Percentiles rank a stretch among this genome's conserved stretches.
Conservation (phyloP, 2,797 vertebrate species). For the Dermochelys coriacea region DNA sequence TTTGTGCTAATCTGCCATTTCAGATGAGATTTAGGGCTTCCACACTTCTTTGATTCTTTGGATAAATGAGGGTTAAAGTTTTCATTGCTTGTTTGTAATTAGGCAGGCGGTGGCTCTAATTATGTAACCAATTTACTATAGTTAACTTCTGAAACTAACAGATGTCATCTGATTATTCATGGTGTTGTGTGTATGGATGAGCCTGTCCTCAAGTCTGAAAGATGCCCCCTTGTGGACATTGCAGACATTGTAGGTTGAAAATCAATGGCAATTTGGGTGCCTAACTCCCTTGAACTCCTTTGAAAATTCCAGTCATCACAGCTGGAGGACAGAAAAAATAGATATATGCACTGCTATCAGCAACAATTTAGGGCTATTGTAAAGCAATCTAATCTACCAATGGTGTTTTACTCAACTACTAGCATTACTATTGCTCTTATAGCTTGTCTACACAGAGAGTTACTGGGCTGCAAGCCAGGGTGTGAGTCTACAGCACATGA, state of each 20-base stretch:
- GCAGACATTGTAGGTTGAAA: conserved; percentile 15
- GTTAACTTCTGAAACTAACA: conserved; percentile 55
- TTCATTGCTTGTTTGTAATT: conserved; percentile 51
- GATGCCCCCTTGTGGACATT: not conserved
- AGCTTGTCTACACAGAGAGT: no score
- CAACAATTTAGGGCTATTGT: not conserved
- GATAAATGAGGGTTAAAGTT: conserved; percentile 39
- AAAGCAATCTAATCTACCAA: conserved; percentile 17
- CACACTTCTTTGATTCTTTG: conserved; percentile 39
- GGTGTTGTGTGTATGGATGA: conserved; percentile 25
- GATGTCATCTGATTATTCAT: not conserved
- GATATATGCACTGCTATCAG: conserved; percentile 1
- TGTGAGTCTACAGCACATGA: not conserved
- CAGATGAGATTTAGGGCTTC: conserved; percentile 55
- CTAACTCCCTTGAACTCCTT: conserved; percentile 6
- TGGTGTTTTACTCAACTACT: conserved; percentile 10
- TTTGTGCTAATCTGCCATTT: conserved; percentile 68
- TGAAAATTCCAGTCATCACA: conserved; percentile 5
- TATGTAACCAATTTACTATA: conserved; percentile 30
- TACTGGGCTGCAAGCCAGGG: no score
- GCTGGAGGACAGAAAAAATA: not conserved
- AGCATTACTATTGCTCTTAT: not conserved
- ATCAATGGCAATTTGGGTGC: not conserved
- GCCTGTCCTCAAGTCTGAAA: no score
- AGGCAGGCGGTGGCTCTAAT: conserved; percentile 45